Conservation (phyloP, 2,797 vertebrate genomes). For the Coranthus polyacanthus region DNA sequence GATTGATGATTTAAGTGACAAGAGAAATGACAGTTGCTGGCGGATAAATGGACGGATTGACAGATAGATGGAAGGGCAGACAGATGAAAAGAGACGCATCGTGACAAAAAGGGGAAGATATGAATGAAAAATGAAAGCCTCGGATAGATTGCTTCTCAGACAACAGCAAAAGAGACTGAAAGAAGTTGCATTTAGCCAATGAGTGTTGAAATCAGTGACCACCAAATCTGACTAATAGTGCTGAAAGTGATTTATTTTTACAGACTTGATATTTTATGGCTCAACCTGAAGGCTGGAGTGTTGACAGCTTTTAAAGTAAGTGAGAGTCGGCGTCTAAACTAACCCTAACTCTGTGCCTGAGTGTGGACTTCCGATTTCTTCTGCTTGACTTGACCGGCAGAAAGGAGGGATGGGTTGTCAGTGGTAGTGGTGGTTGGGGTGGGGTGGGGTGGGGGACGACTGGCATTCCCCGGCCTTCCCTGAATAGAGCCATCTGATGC, state of each 20-base stretch:
- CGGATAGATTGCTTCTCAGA: slow-evolving; percentile 28
- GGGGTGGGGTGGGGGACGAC: not conserved
- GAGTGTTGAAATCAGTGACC: slow-evolving; percentile 40
- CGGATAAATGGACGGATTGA: slow-evolving; percentile 75
- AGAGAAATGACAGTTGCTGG: slow-evolving; percentile 69
- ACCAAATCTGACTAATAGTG: slow-evolving; percentile 24
- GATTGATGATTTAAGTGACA: slow-evolving; percentile 78
- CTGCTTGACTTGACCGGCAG: slow-evolving; percentile 57
- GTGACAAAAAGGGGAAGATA: slow-evolving; percentile 35
- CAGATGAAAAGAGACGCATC: slow-evolving; percentile 60
- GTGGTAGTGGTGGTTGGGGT: not conserved
- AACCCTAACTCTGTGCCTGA: slow-evolving; percentile 25
- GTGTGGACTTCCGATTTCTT: slow-evolving; percentile 71
- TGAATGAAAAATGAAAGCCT: slow-evolving; percentile 36
- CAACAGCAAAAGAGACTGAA: slow-evolving; percentile 16
- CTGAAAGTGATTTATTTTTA: slow-evolving; percentile 38
- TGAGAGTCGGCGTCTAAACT: slow-evolving; percentile 35
- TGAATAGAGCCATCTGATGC: slow-evolving; percentile 62
- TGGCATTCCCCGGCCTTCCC: slow-evolving; percentile 50
- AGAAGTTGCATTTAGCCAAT: slow-evolving; percentile 25
- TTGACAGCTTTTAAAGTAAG: slow-evolving; percentile 45
- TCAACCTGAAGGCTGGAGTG: slow-evolving; percentile 26
- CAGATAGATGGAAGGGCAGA: slow-evolving; percentile 67
- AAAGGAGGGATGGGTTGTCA: slow-evolving; percentile 47
- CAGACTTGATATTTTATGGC: slow-evolving; percentile 12